A percentile compares a stretch with the other conserved stretches of the same genome.
These are phyloP conservation scores for Syncerus caffer DNA, from an alignment of 2,797 vertebrate species.

Conservation along the genomic window DNA sequence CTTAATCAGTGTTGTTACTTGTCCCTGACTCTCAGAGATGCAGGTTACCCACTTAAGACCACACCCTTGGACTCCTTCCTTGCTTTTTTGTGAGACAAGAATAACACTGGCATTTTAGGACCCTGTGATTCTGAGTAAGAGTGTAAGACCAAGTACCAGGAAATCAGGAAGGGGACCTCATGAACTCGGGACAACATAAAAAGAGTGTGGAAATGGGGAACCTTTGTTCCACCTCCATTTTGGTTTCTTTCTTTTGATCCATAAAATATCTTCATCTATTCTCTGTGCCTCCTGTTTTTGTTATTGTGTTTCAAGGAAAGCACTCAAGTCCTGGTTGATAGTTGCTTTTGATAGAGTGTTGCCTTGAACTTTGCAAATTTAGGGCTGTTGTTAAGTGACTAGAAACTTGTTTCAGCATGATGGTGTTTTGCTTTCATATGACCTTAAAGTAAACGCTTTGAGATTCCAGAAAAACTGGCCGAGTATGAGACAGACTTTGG, in stretches of 20 bases:
- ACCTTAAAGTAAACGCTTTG: conserved; percentile 56
- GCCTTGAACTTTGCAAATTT: background rate
- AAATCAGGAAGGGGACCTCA: background rate
- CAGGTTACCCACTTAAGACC: background rate
- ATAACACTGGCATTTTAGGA: background rate
- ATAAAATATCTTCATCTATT: background rate
- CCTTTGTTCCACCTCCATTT: background rate
- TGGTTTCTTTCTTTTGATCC: background rate
- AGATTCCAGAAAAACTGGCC: background rate
- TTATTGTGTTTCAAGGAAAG: background rate
- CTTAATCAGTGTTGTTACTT: background rate
- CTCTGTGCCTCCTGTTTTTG: background rate
- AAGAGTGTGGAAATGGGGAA: background rate
- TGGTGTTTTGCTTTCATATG: conserved; percentile 33
- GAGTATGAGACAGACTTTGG: background rate
- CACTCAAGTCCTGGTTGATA: background rate
- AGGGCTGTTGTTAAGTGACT: background rate
- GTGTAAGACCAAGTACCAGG: background rate
- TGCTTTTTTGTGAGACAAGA: background rate
- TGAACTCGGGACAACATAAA: background rate
- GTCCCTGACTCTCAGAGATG: background rate
- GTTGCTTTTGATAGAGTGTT: background rate
- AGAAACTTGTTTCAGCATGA: conserved; percentile 34
- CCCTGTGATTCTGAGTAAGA: background rate
- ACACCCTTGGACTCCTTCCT: background rate